phyloP scores from a whole-genome alignment of 2,113 vertebrate genomes.

The Serilophus lunatus region DNA sequence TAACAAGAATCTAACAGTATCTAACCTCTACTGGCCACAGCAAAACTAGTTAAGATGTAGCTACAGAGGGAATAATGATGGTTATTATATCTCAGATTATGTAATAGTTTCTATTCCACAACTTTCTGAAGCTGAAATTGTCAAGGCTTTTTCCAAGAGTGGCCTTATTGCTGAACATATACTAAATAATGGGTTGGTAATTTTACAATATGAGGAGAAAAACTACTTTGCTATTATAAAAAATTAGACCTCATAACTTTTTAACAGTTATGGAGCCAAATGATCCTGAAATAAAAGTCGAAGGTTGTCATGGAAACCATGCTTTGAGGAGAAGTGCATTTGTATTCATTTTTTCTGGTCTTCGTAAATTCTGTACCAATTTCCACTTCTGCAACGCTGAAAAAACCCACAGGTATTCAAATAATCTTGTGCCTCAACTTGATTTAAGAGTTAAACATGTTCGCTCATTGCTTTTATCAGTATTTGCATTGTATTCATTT shows the following conservation, averaged over 20 bases:
- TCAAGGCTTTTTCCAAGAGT: not conserved
- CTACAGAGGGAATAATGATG: not conserved
- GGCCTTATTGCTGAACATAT: not conserved
- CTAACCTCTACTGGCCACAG: not conserved
- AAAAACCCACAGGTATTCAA: not conserved
- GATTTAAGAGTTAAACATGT: not conserved
- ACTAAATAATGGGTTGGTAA: not conserved
- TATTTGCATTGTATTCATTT: not conserved
- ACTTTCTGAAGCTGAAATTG: conserved; percentile 8
- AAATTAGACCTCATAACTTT: not conserved
- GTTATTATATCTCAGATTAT: not conserved
- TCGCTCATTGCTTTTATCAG: not conserved
- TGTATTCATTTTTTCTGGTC: not conserved
- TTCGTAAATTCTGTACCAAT: not conserved
- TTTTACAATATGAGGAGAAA: not conserved
- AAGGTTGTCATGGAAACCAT: not conserved
- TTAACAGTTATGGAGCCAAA: not conserved
- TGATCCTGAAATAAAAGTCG: not conserved
- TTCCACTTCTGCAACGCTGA: not conserved
- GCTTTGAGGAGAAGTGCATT: not conserved
- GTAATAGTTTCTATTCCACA: not conserved
- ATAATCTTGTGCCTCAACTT: not conserved
- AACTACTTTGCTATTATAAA: not conserved
- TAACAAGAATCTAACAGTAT: not conserved
- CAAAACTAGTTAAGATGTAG: not conserved